phyloP scores from a whole-genome alignment of 2,888 invertebrate species.

The Desoria tigrina region DNA sequence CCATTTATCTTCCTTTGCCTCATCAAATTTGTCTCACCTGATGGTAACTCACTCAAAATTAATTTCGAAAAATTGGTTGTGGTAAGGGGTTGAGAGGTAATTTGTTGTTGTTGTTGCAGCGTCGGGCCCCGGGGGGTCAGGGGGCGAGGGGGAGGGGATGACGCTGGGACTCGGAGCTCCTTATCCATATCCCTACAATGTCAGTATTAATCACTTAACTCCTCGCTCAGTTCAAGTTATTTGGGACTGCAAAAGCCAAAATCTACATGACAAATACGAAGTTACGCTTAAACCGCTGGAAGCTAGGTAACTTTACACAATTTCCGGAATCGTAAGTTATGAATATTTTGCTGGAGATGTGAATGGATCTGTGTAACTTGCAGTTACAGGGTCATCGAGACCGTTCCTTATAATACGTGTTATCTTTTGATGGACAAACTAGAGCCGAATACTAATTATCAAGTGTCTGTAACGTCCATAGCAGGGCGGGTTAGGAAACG shows the following conservation, averaged over 20 bases:
- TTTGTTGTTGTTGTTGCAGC: too few species aligned
- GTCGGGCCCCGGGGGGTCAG: too few species aligned
- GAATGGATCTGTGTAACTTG: constrained; percentile 16
- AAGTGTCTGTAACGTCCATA: constrained; percentile 80
- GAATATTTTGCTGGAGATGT: constrained; percentile 22
- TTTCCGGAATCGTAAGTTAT: too few species aligned
- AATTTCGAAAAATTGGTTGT: too few species aligned
- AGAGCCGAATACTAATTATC: constrained; percentile 78
- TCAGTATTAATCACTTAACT: constrained; percentile 83
- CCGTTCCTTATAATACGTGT: constrained; percentile 51
- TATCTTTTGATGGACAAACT: constrained; percentile 47
- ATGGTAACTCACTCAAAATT: too few species aligned
- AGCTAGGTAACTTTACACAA: constrained; percentile 75
- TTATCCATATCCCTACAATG: constrained; percentile 70
- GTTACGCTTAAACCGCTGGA: constrained; percentile 87
- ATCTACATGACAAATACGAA: constrained; percentile 81
- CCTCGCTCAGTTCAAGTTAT: constrained; percentile 82
- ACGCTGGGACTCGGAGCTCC: not conserved
- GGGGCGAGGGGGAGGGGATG: not conserved
- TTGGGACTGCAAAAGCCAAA: constrained; percentile 78
- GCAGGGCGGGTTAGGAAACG: constrained; percentile 79
- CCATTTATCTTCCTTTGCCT: not conserved
- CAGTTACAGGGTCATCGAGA: constrained; percentile 52
- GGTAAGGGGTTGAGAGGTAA: too few species aligned
- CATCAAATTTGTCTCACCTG: constrained; percentile 10